Conservation (phyloP, 2,113 vertebrate species). For the Capricornis sumatraensis region DNA sequence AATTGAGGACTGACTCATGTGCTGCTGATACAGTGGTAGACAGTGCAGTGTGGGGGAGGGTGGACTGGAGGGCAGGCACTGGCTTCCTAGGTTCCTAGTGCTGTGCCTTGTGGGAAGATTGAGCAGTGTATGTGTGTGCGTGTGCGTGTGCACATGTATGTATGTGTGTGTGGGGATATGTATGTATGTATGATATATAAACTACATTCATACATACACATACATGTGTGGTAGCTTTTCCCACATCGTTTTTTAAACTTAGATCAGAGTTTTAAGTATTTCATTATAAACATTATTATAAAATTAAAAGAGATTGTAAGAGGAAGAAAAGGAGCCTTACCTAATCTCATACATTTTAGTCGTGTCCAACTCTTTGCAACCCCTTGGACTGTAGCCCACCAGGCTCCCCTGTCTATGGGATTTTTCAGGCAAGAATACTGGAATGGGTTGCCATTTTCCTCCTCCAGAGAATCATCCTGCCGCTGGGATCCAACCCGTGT, state of each 20-base stretch:
- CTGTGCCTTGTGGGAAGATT: not conserved
- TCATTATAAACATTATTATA: not conserved
- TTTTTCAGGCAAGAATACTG: not conserved
- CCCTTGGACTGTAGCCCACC: not conserved
- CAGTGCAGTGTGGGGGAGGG: not conserved
- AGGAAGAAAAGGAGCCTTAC: not conserved
- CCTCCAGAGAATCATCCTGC: not conserved
- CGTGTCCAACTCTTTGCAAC: not conserved
- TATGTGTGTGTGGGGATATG: not conserved
- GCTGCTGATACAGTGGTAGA: not conserved
- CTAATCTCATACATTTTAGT: not conserved
- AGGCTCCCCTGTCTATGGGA: not conserved
- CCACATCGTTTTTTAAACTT: not conserved
- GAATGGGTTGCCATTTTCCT: not conserved
- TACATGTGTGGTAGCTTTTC: not conserved
- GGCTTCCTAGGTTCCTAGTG: not conserved
- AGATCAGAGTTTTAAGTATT: not conserved
- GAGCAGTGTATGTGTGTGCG: not conserved
- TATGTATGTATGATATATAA: not conserved
- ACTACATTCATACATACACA: not conserved
- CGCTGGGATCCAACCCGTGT: not conserved
- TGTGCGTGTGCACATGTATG: rapidly evolving
- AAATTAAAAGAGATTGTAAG: not conserved
- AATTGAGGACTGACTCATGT: not conserved
- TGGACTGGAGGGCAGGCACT: not conserved